A percentile compares a stretch with the other conserved stretches of the same genome.
Conservation (phyloP, 1,140 invertebrate species). For the Cataglyphis hispanica region DNA sequence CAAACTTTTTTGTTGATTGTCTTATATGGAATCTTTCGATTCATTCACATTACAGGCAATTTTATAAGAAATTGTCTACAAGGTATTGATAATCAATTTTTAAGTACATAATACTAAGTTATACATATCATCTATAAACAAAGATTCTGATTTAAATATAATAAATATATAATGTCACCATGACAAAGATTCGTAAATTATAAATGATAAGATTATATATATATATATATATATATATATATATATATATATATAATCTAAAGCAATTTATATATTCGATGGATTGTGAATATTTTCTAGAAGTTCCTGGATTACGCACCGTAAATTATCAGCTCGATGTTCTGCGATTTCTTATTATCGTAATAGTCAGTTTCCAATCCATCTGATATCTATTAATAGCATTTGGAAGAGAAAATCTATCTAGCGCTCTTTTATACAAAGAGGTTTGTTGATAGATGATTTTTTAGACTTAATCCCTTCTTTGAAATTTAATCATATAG, state of each 20-base stretch:
- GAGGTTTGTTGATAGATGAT: slow-evolving; percentile 36
- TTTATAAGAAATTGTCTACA: background rate
- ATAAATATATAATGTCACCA: slow-evolving; percentile 6
- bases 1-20: background rate
- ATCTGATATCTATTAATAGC: slow-evolving; percentile 76
- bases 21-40: background rate
- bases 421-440: slow-evolving; percentile 42
- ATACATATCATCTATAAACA: background rate
- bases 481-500: slow-evolving; percentile 15
- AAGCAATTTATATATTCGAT: background rate
- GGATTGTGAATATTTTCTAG: background rate
- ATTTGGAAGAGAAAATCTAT: slow-evolving; percentile 72
- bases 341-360: slow-evolving; percentile 75
- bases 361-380: slow-evolving; percentile 71
- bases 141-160: slow-evolving; percentile 9
- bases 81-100: slow-evolving; percentile 28
- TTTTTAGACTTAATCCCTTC: slow-evolving; percentile 12
- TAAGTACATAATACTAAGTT: slow-evolving; percentile 12
- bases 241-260: background rate
- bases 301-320: background rate
- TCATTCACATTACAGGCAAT: slow-evolving; percentile 13
- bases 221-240: too few relatives aligned
- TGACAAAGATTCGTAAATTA: background rate
- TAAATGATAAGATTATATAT: background rate
- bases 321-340: slow-evolving; percentile 31